phyloP scores from a whole-genome alignment of 2,113 vertebrate species.

The Anoura caudifer region DNA sequence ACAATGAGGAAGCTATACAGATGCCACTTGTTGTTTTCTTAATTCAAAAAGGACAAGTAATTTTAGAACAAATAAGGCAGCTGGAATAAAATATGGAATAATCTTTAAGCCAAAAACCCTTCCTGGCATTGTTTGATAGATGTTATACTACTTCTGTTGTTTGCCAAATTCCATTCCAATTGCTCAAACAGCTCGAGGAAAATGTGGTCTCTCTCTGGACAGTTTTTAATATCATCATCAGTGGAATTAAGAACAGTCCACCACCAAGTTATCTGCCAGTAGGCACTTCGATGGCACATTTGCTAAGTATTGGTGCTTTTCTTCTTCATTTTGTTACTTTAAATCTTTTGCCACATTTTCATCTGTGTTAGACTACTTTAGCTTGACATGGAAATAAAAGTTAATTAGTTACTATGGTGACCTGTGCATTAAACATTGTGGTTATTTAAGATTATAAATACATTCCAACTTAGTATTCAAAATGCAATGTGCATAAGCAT shows the following conservation, averaged over 20 bases:
- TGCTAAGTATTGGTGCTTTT: conserved; percentile 70
- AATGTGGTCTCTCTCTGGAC: conserved; percentile 22
- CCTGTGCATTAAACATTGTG: conserved; percentile 81
- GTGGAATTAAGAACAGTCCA: conserved; percentile 21
- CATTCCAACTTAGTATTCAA: conserved; percentile 80
- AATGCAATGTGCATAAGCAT: conserved; percentile 72
- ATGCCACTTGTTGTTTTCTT: conserved; percentile 27
- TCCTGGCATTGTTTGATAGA: conserved; percentile 59
- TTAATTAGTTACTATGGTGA: conserved; percentile 87
- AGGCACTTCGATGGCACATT: conserved; percentile 61
- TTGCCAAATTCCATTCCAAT: conserved; percentile 61
- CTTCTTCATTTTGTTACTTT: conserved; percentile 68
- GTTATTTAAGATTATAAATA: conserved; percentile 81
- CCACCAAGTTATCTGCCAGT: conserved; percentile 68
- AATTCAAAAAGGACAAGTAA: conserved; percentile 49
- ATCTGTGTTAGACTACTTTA: conserved; percentile 77
- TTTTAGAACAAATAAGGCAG: conserved; percentile 57
- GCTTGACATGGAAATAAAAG: conserved; percentile 83
- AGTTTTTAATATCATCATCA: conserved; percentile 57
- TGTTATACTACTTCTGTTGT: conserved; percentile 30
- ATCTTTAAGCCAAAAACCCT: conserved; percentile 60
- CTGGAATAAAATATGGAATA: conserved; percentile 61
- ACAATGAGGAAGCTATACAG: background rate
- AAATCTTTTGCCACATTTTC: conserved; percentile 81
- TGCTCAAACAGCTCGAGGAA: conserved; percentile 54